phyloP scores from a whole-genome alignment of 35 echinoderm and acorn worm species.

The Amphiura filiformis region DNA sequence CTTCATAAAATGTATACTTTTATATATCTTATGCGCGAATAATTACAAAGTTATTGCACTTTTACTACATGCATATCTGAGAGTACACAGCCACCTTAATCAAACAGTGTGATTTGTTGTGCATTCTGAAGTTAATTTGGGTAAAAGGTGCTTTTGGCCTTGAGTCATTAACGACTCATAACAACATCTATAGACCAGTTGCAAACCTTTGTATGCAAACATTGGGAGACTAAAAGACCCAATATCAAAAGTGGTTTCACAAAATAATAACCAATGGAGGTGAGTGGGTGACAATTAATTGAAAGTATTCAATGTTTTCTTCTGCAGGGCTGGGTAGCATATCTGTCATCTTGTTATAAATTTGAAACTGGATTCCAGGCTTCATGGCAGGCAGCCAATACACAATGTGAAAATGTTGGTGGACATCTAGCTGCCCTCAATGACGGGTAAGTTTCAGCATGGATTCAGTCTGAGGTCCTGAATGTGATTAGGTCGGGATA shows the following conservation, averaged over 20 bases:
- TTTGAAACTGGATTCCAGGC: neutral
- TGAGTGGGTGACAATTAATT: neutral
- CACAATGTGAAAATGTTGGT: neutral
- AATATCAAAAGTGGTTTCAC: neutral
- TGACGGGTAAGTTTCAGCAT: neutral
- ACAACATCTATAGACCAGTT: neutral
- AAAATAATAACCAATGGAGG: neutral
- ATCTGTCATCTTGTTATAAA: constrained; percentile 3
- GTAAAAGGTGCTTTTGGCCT: too few species aligned
- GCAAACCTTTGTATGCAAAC: neutral
- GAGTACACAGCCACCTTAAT: too few species aligned
- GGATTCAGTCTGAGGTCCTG: too few species aligned
- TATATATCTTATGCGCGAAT: too few species aligned
- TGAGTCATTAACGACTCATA: neutral
- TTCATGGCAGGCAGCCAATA: neutral
- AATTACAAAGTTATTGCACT: too few species aligned
- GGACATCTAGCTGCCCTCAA: neutral
- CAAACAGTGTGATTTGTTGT: too few species aligned
- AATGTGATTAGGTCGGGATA: too few species aligned
- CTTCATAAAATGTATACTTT: too few species aligned
- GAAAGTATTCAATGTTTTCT: neutral
- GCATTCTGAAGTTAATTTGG: too few species aligned
- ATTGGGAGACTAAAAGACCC: neutral
- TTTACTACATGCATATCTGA: too few species aligned
- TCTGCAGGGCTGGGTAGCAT: neutral